Evolutionary conservation across 2,888 invertebrate genomes (phyloP).

Genomic region (Folsomia manolachei): DNA sequence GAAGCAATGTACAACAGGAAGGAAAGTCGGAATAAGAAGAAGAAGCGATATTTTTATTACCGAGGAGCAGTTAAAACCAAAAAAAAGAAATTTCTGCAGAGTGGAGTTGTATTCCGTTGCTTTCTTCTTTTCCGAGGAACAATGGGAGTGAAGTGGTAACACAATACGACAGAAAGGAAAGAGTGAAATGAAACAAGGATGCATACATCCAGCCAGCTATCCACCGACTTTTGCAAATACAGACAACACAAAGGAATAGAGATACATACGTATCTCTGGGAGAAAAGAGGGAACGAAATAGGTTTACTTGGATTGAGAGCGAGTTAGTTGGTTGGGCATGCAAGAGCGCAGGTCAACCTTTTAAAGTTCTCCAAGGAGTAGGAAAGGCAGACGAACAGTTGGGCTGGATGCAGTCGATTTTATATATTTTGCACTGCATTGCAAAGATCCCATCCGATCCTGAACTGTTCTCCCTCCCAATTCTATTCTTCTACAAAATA

Average conservation of each 20-base stretch:
- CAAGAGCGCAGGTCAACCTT: conserved; percentile 48
- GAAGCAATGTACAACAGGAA: not conserved
- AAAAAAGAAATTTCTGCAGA: not conserved
- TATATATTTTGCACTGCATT: not conserved
- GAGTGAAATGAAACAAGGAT: not conserved
- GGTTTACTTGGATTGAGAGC: too few relatives aligned
- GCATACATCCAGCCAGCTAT: too few relatives aligned
- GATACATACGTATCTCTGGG: not conserved
- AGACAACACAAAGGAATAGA: not conserved
- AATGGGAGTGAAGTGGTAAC: not conserved
- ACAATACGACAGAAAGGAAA: not conserved
- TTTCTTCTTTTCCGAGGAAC: too few relatives aligned
- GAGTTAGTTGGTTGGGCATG: too few relatives aligned
- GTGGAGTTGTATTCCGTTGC: not conserved
- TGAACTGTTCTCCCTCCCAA: not conserved
- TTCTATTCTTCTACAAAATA: not conserved
- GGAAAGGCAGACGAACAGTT: not conserved
- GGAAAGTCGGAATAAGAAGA: not conserved
- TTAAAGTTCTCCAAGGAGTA: conserved; percentile 35
- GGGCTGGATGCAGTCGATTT: not conserved
- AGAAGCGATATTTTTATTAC: not conserved
- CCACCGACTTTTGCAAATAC: not conserved
- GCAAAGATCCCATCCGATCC: not conserved
- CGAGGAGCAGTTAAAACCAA: not conserved
- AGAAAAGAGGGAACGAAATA: conserved; percentile 13